These are phyloP conservation scores for Tinamus guttatus DNA, from an alignment of 2,113 vertebrate genomes.

Conservation along the genomic window DNA sequence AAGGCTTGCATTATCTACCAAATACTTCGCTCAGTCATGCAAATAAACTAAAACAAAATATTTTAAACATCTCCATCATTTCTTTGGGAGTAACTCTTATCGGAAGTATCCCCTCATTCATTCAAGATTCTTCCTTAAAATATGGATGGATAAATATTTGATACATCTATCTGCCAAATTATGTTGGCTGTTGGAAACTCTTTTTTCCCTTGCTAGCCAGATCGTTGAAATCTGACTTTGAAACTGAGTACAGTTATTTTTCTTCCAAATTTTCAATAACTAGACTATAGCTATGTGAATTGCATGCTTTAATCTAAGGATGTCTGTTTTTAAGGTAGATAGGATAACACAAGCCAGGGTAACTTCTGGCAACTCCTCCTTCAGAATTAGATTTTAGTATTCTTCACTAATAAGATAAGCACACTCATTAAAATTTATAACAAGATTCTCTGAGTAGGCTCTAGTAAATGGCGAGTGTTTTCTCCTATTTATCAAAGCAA, in stretches of 20 bases:
- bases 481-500: background rate
- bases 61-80: slow-evolving; percentile 23
- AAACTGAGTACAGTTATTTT: background rate
- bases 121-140: background rate
- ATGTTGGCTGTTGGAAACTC: background rate
- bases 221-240: background rate
- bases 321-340: background rate
- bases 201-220: background rate
- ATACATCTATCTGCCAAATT: background rate
- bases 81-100: background rate
- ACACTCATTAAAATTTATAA: background rate
- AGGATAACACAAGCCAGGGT: background rate
- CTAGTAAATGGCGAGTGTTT: background rate
- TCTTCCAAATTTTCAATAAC: background rate
- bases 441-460: background rate
- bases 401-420: background rate
- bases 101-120: background rate
- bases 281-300: background rate
- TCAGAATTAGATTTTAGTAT: background rate
- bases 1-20: slow-evolving; percentile 23
- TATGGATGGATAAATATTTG: background rate
- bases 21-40: background rate
- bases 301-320: background rate
- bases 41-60: slow-evolving; percentile 38
- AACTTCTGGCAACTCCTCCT: background rate